phyloP scores from a whole-genome alignment of 2,888 invertebrate species.

The Torymus texanus region DNA sequence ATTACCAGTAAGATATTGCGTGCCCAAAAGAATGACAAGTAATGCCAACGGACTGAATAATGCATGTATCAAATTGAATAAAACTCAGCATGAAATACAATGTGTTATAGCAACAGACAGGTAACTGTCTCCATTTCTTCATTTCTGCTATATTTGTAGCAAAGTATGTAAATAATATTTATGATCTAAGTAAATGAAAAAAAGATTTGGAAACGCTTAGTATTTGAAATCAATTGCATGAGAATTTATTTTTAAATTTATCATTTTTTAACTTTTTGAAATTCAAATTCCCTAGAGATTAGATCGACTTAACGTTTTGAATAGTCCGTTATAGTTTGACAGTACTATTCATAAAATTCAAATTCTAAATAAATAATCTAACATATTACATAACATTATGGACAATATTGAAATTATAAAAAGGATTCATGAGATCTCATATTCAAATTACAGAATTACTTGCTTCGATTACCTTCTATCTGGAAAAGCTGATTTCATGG shows the following conservation, averaged over 20 bases:
- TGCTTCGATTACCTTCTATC: constrained; percentile 87
- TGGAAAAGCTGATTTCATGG: constrained; percentile 88
- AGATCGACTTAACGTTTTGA: no score
- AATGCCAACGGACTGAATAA: background rate
- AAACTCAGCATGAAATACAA: constrained; percentile 14
- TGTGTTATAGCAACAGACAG: constrained; percentile 20
- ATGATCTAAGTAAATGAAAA: background rate
- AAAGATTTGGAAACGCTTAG: no score
- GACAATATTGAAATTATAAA: no score
- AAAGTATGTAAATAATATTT: constrained; percentile 1
- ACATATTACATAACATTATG: no score
- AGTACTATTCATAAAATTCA: no score
- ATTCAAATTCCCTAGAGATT: no score
- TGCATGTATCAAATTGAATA: constrained; percentile 2
- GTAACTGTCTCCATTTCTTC: background rate
- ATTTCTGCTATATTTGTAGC: background rate
- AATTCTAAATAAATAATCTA: no score
- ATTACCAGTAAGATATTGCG: constrained; percentile 26
- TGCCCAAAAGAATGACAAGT: background rate
- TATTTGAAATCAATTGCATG: no score
- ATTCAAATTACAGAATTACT: constrained; percentile 77
- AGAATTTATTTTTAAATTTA: no score
- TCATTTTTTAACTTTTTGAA: no score
- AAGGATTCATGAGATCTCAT: no score
- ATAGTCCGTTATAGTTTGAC: no score